Percentiles rank a stretch among this genome's conserved stretches.
These are phyloP conservation scores for Polydrusus cervinus DNA, from an alignment of 2,888 invertebrate species.

Conservation along the genomic window DNA sequence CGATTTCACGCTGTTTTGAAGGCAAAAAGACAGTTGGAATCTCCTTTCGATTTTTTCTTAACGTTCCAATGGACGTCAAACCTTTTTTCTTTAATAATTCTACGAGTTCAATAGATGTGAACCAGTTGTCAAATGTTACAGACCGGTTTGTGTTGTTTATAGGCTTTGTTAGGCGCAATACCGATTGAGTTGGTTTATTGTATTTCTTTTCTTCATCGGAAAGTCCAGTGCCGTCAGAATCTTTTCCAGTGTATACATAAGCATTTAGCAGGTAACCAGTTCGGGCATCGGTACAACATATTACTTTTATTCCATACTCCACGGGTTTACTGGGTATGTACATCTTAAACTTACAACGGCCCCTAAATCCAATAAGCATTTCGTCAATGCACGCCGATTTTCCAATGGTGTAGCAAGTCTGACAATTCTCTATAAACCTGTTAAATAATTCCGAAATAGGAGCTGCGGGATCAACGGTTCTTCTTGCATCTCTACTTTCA, in stretches of 20 bases:
- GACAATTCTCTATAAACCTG: conserved; percentile 52
- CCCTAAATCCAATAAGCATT: conserved; percentile 59
- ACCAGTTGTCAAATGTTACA: conserved; percentile 48
- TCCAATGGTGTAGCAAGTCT: conserved; percentile 44
- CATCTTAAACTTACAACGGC: conserved; percentile 59
- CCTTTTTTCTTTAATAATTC: conserved; percentile 8
- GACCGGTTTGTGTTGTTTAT: conserved; percentile 15
- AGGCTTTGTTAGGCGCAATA: conserved; percentile 59
- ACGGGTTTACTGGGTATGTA: conserved; percentile 63
- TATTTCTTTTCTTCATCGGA: conserved; percentile 58
- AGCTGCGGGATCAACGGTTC: conserved; percentile 48
- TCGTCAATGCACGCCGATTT: conserved; percentile 54
- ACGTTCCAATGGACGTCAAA: conserved; percentile 6
- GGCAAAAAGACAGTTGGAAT: conserved; percentile 38
- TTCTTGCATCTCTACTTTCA: conserved; percentile 46
- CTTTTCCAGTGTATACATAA: conserved; percentile 61
- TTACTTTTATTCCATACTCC: conserved; percentile 63
- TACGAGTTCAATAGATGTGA: conserved; percentile 39
- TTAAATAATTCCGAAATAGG: conserved; percentile 50
- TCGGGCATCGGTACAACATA: conserved; percentile 59
- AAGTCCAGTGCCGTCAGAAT: conserved; percentile 59
- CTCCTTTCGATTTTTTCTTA: conserved; percentile 4
- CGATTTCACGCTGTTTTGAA: conserved; percentile 6
- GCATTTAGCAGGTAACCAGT: conserved; percentile 55
- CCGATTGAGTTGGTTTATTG: conserved; percentile 61